Evolutionary conservation across 2,888 invertebrate species (phyloP), one percentile per base, ranked within the genome.

Genomic region (Bugula neritina): DNA sequence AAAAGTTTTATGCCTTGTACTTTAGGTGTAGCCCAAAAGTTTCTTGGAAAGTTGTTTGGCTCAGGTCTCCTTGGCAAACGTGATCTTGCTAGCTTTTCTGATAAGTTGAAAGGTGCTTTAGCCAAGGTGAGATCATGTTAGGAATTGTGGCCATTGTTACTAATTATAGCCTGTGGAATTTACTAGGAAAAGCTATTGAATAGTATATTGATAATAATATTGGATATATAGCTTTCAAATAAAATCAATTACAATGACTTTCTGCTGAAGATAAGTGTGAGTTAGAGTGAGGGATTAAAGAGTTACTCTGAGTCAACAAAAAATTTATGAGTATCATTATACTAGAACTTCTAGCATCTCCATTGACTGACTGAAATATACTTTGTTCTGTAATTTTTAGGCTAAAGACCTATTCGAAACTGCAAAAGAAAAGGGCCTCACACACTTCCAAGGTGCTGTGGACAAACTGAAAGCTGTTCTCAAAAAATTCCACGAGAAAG

Each of bases 401-500:
- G 21, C 10, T 10, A 31, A 31, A 31, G 63, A 25, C 5, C 63
- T 63, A 31, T 31, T 63, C 10, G 25, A 63, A 27, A n/a, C 29
- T 31, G 63, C 31, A 63, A 63, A 63, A 27, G 5, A 29, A 31
- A 13, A 13, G 21, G 63, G 31, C 10, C 5, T 10, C n/a, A 10
- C 27, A 10, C 31, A 5, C 1, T 63, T 63, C 17, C 10, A 13
- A 31, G 27, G 10, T 25, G 63, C 63, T 17, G 13, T 63, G 13
- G 31, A 25, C 29, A 25, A 63, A 5, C 63, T 63, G 13, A 63
- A 63, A 63, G 63, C 27, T 2, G 3, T 63, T 34, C 17, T 13
- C 34, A 10, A 63, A 10, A 63, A 63, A 31, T 63, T 63, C 63
- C 29, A 29, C 31, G 63, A 2, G 5, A 63, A 63, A 63, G 31